Percentiles rank a stretch among this genome's conserved stretches.
Evolutionary conservation across 2,113 vertebrate species (phyloP).

Genomic region (Alethe castanea): DNA sequence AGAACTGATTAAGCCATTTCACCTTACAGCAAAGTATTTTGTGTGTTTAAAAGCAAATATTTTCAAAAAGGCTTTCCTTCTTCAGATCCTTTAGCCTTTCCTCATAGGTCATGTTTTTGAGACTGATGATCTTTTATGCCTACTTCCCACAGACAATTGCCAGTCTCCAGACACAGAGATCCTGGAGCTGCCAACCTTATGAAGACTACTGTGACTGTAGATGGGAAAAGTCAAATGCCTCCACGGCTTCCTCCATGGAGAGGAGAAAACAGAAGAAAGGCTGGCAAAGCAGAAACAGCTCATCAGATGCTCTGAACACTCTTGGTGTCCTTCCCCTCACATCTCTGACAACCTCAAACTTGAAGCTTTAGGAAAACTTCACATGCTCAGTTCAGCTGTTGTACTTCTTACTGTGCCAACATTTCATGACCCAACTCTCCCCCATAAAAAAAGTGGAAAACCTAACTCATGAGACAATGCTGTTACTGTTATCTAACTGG

Average conservation of each 20-base stretch:
- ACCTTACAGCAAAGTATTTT: neutral
- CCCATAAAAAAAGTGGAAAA: conserved; percentile 7
- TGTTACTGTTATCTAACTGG: neutral
- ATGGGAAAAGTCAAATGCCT: neutral
- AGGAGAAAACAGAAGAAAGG: neutral
- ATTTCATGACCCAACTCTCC: neutral
- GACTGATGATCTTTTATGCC: neutral
- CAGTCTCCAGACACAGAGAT: neutral
- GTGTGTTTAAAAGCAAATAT: neutral
- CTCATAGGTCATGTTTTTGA: neutral
- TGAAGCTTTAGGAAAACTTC: neutral
- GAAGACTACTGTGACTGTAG: neutral
- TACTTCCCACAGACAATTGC: neutral
- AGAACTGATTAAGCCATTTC: neutral
- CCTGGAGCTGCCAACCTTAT: neutral
- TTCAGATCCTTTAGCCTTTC: neutral
- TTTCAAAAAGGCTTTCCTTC: neutral
- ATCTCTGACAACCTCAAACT: neutral
- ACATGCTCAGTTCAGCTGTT: neutral
- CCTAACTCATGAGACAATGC: neutral
- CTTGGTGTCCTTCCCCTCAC: neutral
- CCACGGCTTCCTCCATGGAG: neutral
- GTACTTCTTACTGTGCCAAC: neutral
- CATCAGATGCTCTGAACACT: neutral
- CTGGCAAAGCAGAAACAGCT: conserved; percentile 8